phyloP scores from a whole-genome alignment of 2,888 invertebrate species.

The Galerucella calmariensis region DNA sequence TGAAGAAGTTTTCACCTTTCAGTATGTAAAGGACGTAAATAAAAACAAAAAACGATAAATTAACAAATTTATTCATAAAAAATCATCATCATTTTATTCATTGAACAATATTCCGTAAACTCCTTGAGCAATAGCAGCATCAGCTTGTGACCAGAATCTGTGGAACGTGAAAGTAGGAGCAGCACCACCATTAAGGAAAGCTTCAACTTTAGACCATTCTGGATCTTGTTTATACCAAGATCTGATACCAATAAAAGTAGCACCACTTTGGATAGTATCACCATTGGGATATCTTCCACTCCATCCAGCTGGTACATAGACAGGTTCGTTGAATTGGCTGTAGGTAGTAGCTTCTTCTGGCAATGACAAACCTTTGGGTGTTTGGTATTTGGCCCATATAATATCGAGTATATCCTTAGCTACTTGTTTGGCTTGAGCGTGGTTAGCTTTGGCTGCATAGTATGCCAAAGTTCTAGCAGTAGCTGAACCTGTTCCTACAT shows the following conservation, averaged over 20 bases:
- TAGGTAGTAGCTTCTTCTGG: slow-evolving; percentile 47
- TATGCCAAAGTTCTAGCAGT: slow-evolving; percentile 50
- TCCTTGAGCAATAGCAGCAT: slow-evolving; percentile 47
- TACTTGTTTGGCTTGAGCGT: slow-evolving; percentile 43
- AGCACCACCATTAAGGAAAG: slow-evolving; percentile 44
- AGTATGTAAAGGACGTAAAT: too few relatives aligned
- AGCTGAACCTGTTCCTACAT: slow-evolving; percentile 50
- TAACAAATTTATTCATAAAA: too few relatives aligned
- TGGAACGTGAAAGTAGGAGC: slow-evolving; percentile 48
- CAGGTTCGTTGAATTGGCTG: slow-evolving; percentile 45
- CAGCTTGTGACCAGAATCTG: slow-evolving; percentile 51
- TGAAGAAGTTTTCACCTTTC: too few relatives aligned
- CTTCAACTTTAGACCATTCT: slow-evolving; percentile 44
- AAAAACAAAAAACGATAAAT: too few relatives aligned
- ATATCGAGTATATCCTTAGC: slow-evolving; percentile 49
- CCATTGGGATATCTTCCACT: slow-evolving; percentile 49
- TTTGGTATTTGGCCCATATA: slow-evolving; percentile 44
- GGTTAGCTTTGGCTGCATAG: slow-evolving; percentile 49
- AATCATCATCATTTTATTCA: slow-evolving; percentile 36
- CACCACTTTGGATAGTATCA: slow-evolving; percentile 47
- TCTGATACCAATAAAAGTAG: slow-evolving; percentile 49
- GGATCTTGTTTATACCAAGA: slow-evolving; percentile 48
- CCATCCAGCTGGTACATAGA: slow-evolving; percentile 51
- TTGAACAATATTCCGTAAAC: slow-evolving; percentile 49
- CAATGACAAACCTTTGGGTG: slow-evolving; percentile 45